Evolutionary conservation across 2,888 invertebrate species (phyloP).

Genomic region (Nyleta sp.): DNA sequence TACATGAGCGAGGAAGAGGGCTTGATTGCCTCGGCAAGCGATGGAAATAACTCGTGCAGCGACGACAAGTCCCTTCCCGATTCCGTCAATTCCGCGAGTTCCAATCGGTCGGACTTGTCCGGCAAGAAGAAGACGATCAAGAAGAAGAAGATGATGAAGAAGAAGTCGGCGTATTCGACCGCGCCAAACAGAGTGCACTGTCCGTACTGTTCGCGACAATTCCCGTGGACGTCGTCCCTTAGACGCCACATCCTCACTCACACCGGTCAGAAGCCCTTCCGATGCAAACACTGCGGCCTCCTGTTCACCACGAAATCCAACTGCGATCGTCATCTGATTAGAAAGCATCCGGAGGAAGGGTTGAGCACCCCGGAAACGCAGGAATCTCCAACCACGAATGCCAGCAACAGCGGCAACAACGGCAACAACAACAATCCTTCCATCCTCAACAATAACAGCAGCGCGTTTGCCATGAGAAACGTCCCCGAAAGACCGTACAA

Average conservation of each 20-base stretch:
- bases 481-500: conserved; percentile 91
- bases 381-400: conserved; percentile 66
- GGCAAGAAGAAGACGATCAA: conserved; percentile 72
- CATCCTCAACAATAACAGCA: conserved; percentile 81
- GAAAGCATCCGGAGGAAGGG: conserved; percentile 90
- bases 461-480: conserved; percentile 85
- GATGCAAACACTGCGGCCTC: conserved; percentile 96
- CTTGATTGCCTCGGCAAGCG: conserved; percentile 91
- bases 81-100: conserved; percentile 83
- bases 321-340: conserved; percentile 95
- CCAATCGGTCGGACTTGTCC: conserved; percentile 68
- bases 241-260: conserved; percentile 98
- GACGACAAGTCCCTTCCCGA: conserved; percentile 91
- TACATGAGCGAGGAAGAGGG: conserved; percentile 88
- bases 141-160: conserved; percentile 85
- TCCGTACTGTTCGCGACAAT: conserved; percentile 96
- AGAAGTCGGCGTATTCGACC: conserved; percentile 97
- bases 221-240: conserved; percentile 98
- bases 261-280: conserved; percentile 98
- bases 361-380: conserved; percentile 79
- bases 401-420: conserved; percentile 45
- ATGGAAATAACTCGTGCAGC: conserved; percentile 92
- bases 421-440: conserved; percentile 68
- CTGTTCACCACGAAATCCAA: conserved; percentile 99
- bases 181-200: conserved; percentile 97